Evolutionary conservation across 2,888 invertebrate genomes (phyloP).

Genomic region (Lasiommata megera): DNA sequence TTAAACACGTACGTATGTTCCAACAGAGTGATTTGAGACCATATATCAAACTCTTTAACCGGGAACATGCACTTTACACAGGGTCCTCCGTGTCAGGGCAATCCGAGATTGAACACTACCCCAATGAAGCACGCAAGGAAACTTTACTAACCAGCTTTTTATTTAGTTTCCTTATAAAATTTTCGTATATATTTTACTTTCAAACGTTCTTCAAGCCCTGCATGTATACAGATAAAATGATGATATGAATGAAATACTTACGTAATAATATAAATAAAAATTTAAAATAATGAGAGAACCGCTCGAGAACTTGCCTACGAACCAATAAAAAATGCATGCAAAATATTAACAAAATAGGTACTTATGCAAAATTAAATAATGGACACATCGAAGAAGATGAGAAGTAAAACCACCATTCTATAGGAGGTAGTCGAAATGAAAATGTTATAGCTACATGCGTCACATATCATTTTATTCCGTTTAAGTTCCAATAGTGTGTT

Average conservation of each 20-base stretch:
- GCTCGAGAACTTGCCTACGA: neutral
- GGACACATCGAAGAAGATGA: neutral
- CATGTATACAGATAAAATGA: neutral
- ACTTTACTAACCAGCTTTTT: too few species aligned
- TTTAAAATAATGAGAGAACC: neutral
- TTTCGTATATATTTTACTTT: too few species aligned
- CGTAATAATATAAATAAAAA: neutral
- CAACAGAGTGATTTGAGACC: too few species aligned
- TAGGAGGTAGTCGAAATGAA: neutral
- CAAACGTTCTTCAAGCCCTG: neutral
- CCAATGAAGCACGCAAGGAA: too few species aligned
- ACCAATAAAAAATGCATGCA: neutral
- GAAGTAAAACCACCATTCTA: neutral
- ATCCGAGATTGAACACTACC: too few species aligned
- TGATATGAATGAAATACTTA: too few species aligned
- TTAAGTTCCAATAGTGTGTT: neutral
- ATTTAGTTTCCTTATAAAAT: too few species aligned
- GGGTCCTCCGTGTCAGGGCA: too few species aligned
- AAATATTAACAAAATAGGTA: neutral
- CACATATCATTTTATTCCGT: neutral
- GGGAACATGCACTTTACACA: too few species aligned
- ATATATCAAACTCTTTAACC: too few species aligned
- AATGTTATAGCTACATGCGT: slow-evolving; percentile 3
- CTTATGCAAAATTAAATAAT: neutral
- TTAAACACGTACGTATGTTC: too few species aligned